These are phyloP conservation scores for Agelas oroides DNA, from an alignment of 37 sponge, comb jelly and placozoan species.

Conservation along the genomic window DNA sequence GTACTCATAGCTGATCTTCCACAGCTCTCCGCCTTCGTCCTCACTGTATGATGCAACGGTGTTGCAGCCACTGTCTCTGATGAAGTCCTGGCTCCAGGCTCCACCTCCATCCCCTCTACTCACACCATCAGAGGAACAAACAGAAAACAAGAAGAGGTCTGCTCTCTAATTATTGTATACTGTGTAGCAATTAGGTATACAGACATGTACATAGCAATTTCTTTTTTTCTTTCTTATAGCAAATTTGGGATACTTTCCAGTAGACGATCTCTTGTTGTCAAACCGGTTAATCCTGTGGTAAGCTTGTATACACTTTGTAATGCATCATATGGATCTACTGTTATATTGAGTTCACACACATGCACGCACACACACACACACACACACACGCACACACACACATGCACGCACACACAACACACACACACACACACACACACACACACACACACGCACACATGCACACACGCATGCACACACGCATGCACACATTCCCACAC, in stretches of 20 bases:
- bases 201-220: no score
- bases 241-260: not conserved
- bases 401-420: no score
- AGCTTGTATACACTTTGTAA: no score
- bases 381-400: no score
- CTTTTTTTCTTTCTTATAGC: not conserved
- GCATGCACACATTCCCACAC: no score
- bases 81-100: constrained; percentile 33
- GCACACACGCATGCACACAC: no score
- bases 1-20: not conserved
- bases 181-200: not conserved
- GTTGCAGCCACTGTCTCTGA: not conserved
- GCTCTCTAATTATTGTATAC: not conserved
- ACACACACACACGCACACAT: no score
- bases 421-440: no score
- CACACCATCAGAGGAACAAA: not conserved
- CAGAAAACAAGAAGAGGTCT: not conserved
- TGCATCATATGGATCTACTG: no score
- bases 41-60: not conserved
- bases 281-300: constrained; percentile 66
- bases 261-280: constrained; percentile 30
- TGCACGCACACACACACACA: no score
- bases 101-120: not conserved
- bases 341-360: no score
- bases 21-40: not conserved